These are phyloP conservation scores for Megaceryle maxima DNA, from an alignment of 2,113 vertebrate species.

Conservation along the genomic window DNA sequence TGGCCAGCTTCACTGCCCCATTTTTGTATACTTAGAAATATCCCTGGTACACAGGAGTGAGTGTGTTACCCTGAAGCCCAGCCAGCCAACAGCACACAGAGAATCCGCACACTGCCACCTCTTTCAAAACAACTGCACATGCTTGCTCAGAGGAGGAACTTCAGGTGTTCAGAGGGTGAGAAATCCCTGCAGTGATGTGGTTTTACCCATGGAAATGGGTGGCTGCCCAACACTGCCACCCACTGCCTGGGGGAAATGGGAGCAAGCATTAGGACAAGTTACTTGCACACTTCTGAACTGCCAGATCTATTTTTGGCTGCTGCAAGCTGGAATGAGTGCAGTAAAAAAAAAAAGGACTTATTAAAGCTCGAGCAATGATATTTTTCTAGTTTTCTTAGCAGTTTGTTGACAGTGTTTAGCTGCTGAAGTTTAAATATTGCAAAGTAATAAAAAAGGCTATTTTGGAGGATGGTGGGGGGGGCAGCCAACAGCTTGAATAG, in stretches of 20 bases:
- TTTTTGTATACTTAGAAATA: neutral
- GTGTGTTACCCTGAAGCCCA: accelerated
- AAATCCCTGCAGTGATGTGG: neutral
- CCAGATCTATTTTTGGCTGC: neutral
- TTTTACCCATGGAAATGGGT: neutral
- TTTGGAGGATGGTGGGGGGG: neutral
- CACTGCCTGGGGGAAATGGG: neutral
- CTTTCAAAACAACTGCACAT: accelerated
- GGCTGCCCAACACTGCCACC: neutral
- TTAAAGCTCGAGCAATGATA: neutral
- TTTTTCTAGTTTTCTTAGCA: neutral
- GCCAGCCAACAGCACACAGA: neutral
- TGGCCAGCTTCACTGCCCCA: neutral
- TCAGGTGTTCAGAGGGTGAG: neutral
- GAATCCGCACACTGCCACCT: accelerated
- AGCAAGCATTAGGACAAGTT: neutral
- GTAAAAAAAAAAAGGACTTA: neutral
- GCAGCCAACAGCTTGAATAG: neutral
- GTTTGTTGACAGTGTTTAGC: neutral
- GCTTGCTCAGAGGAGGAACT: neutral
- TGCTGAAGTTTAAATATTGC: neutral
- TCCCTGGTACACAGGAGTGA: accelerated
- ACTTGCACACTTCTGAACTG: neutral
- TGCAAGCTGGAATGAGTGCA: neutral
- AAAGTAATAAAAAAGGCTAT: neutral